phyloP scores from a whole-genome alignment of 2,797 vertebrate genomes.

The Silurus aristotelis region DNA sequence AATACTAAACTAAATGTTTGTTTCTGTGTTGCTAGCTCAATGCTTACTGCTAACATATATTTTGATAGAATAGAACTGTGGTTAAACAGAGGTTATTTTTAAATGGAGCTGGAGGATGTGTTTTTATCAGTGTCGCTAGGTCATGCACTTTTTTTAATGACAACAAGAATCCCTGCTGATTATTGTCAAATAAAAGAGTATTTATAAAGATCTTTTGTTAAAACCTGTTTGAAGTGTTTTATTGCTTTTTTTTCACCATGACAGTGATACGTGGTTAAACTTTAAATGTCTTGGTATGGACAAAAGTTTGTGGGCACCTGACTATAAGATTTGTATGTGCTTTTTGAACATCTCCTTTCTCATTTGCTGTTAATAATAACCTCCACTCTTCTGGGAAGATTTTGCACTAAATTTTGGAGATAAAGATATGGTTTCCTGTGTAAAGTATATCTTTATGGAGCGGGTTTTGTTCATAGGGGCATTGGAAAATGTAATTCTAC shows the following conservation, averaged over 20 bases:
- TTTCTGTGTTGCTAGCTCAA: constrained; percentile 65
- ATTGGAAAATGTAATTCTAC: too few relatives aligned
- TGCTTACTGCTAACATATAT: constrained; percentile 73
- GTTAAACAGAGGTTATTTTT: constrained; percentile 73
- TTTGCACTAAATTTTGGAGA: too few relatives aligned
- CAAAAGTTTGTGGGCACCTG: too few relatives aligned
- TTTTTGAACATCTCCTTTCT: too few relatives aligned
- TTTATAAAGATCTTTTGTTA: constrained; percentile 79
- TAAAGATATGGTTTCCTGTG: too few relatives aligned
- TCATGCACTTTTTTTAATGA: constrained; percentile 69
- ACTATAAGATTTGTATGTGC: too few relatives aligned
- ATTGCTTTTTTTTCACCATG: background rate
- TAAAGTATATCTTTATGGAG: too few relatives aligned
- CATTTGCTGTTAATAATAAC: too few relatives aligned
- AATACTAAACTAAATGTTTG: constrained; percentile 58
- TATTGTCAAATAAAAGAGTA: constrained; percentile 77
- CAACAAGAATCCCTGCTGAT: constrained; percentile 74
- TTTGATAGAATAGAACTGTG: constrained; percentile 51
- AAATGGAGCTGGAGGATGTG: constrained; percentile 57
- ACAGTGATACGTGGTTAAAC: too few relatives aligned
- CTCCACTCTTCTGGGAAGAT: too few relatives aligned
- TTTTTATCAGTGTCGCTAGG: constrained; percentile 73
- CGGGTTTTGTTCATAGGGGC: too few relatives aligned
- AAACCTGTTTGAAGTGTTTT: constrained; percentile 52
- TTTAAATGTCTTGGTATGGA: background rate